phyloP scores from a whole-genome alignment of 2,888 invertebrate genomes.

The Macrosoma leucophasiata region DNA sequence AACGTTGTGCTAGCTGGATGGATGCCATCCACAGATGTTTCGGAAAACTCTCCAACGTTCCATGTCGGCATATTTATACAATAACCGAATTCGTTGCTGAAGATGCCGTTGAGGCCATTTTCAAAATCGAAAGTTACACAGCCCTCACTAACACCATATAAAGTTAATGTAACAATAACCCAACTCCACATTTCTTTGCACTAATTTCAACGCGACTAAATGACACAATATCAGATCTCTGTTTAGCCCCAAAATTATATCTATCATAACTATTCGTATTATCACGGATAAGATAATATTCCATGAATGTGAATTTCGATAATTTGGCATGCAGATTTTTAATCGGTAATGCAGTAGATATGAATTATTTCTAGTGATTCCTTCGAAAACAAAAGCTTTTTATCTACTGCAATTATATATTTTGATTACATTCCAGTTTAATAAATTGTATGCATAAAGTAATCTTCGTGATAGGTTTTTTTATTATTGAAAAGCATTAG shows the following conservation, averaged over 20 bases:
- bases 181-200: slow-evolving; percentile 18
- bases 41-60: slow-evolving; percentile 31
- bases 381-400: no score
- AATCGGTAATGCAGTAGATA: slow-evolving; percentile 10
- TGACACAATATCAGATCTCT: slow-evolving; percentile 22
- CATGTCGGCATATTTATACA: slow-evolving; percentile 31
- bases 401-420: no score
- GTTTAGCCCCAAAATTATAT: no score
- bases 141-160: slow-evolving; percentile 30
- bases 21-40: slow-evolving; percentile 26
- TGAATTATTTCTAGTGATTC: no score
- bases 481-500: no score
- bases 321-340: slow-evolving; percentile 11
- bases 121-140: slow-evolving; percentile 43
- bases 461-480: no score
- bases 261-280: slow-evolving; percentile 28
- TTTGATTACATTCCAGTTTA: no score
- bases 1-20: slow-evolving; percentile 30
- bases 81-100: slow-evolving; percentile 27
- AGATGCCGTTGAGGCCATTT: slow-evolving; percentile 31
- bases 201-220: slow-evolving; percentile 12
- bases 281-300: slow-evolving; percentile 31
- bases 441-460: no score
- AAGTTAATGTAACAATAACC: slow-evolving; percentile 13
- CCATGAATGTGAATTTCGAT: slow-evolving; percentile 20